Conservation (phyloP, 2,113 vertebrate genomes). For the Perca flavescens region DNA sequence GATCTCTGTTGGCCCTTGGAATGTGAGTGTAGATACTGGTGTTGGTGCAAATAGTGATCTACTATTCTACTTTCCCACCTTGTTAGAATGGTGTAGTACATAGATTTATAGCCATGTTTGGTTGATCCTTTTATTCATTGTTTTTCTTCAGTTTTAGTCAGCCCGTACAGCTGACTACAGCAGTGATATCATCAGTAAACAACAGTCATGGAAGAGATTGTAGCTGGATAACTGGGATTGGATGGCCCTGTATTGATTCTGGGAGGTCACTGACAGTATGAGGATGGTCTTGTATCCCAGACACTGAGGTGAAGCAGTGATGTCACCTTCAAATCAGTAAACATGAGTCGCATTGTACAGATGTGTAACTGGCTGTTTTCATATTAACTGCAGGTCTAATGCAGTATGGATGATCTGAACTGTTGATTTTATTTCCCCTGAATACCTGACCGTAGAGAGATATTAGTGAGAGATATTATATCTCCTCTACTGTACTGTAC, state of each 20-base stretch:
- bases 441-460: background rate
- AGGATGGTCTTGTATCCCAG: background rate
- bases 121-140: background rate
- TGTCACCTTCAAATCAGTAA: constrained; percentile 17
- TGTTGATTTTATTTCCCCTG: background rate
- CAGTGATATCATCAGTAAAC: constrained; percentile 23
- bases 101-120: background rate
- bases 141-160: background rate
- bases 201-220: background rate
- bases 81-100: background rate
- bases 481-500: background rate
- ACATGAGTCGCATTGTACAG: background rate
- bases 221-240: background rate
- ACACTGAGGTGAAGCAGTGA: background rate
- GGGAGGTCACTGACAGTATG: constrained; percentile 6
- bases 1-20: constrained; percentile 19
- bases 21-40: background rate
- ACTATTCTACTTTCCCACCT: background rate
- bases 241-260: constrained; percentile 24
- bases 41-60: background rate
- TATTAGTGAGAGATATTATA: background rate
- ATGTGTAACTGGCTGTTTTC: constrained; percentile 1
- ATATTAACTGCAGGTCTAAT: background rate
- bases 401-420: background rate
- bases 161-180: background rate